Conservation (phyloP, 2,797 vertebrate genomes). For the Syncerus caffer region DNA sequence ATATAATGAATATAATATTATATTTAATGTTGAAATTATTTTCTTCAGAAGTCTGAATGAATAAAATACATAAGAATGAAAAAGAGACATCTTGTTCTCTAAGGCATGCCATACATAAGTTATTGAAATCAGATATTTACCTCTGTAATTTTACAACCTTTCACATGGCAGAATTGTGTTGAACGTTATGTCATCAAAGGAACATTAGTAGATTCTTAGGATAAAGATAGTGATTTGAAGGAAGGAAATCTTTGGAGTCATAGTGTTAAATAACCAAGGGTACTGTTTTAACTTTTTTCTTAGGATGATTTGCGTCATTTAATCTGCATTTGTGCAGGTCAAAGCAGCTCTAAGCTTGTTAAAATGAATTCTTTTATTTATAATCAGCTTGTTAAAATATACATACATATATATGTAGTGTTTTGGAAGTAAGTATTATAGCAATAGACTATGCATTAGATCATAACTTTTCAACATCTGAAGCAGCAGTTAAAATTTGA, state of each 20-base stretch:
- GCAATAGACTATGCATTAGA: background rate
- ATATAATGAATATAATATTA: background rate
- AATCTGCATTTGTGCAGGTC: background rate
- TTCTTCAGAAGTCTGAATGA: constrained; percentile 31
- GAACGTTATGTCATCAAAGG: background rate
- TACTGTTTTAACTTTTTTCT: background rate
- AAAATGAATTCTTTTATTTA: background rate
- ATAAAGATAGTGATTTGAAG: background rate
- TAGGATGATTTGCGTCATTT: background rate
- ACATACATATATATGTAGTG: background rate
- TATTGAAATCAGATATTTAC: background rate
- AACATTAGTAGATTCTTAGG: background rate
- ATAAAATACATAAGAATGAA: background rate
- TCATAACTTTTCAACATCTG: background rate
- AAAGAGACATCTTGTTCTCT: background rate
- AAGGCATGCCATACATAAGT: background rate
- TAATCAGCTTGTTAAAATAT: background rate
- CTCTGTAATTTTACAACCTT: background rate
- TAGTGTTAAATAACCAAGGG: background rate
- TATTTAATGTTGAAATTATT: background rate
- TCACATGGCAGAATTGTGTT: background rate
- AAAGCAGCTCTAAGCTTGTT: background rate
- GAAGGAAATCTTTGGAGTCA: background rate
- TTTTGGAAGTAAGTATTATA: background rate
- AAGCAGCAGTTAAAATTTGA: background rate